A percentile compares a stretch with the other conserved stretches of the same genome.
These are phyloP conservation scores for Porites divaricata DNA, from an alignment of 92 coral and sea anemone genomes.

Conservation along the genomic window DNA sequence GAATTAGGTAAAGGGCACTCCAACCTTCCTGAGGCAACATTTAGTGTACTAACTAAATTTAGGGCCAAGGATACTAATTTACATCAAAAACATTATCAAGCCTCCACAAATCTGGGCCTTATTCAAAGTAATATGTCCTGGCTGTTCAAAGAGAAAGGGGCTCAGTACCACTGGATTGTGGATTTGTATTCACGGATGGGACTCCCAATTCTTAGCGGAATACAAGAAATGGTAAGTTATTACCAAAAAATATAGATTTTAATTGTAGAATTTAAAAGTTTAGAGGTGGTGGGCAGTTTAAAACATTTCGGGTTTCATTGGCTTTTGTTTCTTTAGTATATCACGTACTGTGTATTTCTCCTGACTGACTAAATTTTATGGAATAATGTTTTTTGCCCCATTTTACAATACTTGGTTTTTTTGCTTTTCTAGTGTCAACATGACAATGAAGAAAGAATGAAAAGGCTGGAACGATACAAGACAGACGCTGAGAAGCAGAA, in stretches of 20 bases:
- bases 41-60: too few species aligned
- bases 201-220: conserved; percentile 20
- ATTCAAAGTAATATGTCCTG: conserved; percentile 48
- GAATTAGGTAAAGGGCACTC: too few species aligned
- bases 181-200: conserved; percentile 37
- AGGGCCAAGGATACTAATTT: too few species aligned
- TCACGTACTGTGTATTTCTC: neutral
- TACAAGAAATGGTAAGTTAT: conserved; percentile 1
- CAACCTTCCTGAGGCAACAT: too few species aligned
- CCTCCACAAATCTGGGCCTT: conserved; percentile 27
- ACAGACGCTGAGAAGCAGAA: conserved; percentile 16
- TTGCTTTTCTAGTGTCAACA: conserved; percentile 29
- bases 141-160: conserved; percentile 43
- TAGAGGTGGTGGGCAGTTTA: conserved; percentile 63
- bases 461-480: conserved; percentile 10
- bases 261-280: conserved; percentile 23
- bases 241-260: conserved; percentile 29
- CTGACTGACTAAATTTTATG: neutral
- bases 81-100: conserved; percentile 1
- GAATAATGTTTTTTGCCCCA: neutral
- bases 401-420: neutral
- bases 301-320: neutral
- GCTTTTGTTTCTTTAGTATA: neutral
- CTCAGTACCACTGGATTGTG: conserved; percentile 55
- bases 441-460: conserved; percentile 41